Conservation (phyloP, 2,113 vertebrate species). For the Mustela nigripes region DNA sequence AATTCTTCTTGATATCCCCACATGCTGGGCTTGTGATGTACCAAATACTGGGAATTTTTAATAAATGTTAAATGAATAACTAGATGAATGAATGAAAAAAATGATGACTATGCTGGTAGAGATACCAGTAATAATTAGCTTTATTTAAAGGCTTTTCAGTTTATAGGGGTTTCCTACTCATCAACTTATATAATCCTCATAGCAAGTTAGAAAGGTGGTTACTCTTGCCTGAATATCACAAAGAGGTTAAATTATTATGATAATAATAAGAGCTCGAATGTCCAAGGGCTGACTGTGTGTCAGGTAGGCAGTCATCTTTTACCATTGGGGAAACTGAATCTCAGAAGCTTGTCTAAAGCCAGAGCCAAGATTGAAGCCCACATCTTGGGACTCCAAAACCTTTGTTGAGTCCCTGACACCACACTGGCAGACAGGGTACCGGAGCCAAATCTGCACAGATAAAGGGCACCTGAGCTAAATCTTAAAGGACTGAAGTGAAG, state of each 20-base stretch:
- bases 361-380: background rate
- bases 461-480: background rate
- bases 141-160: background rate
- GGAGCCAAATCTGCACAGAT: background rate
- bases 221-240: background rate
- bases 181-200: background rate
- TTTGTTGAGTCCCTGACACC: background rate
- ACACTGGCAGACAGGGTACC: background rate
- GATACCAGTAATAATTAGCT: background rate
- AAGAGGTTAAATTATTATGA: background rate
- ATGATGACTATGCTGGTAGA: background rate
- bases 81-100: background rate
- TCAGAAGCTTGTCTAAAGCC: background rate
- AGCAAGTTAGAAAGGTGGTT: slow-evolving; percentile 13
- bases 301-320: background rate
- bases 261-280: background rate
- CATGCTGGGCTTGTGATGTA: background rate
- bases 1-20: background rate
- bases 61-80: background rate
- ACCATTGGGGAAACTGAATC: background rate
- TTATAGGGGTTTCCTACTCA: background rate
- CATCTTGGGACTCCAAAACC: background rate
- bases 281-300: background rate
- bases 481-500: background rate
- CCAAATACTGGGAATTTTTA: background rate